phyloP scores from a whole-genome alignment of 2,797 vertebrate species.

The Coregonus sp. region DNA sequence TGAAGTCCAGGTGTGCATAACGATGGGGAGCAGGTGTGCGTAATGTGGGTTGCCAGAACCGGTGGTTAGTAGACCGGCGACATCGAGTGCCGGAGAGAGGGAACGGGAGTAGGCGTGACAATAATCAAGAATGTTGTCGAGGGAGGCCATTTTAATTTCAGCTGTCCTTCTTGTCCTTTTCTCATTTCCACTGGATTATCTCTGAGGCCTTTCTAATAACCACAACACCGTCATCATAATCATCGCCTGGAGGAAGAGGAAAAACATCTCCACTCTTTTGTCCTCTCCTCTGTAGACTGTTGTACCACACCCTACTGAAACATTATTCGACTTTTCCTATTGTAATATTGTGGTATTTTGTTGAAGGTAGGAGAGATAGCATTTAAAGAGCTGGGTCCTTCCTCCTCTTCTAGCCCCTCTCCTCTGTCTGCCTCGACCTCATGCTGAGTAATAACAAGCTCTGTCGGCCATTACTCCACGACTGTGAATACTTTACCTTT shows the following conservation, averaged over 20 bases:
- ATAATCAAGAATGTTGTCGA: constrained; percentile 14
- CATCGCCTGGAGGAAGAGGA: constrained; percentile 27
- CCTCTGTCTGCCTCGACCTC: neutral
- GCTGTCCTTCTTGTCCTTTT: constrained; percentile 39
- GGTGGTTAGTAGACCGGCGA: constrained; percentile 2
- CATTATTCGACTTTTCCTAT: constrained; percentile 16
- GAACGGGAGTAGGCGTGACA: neutral
- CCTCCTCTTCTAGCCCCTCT: neutral
- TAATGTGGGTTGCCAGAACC: too few relatives aligned
- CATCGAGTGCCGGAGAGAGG: too few relatives aligned
- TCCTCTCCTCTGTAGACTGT: constrained; percentile 25
- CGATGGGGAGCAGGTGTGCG: too few relatives aligned
- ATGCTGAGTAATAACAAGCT: constrained; percentile 15
- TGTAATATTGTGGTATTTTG: constrained; percentile 15
- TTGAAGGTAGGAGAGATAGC: neutral
- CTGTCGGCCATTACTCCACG: constrained; percentile 24
- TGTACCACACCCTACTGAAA: neutral
- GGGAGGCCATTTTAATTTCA: constrained; percentile 47
- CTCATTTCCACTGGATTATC: constrained; percentile 62
- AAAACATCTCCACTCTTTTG: constrained; percentile 15
- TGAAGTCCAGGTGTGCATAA: too few relatives aligned
- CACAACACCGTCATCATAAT: constrained; percentile 39
- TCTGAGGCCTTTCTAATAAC: constrained; percentile 52
- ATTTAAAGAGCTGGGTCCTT: neutral
- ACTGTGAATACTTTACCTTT: constrained; percentile 45